Percentiles rank a stretch among this genome's conserved stretches.
Evolutionary conservation across 2,113 vertebrate species (phyloP).

Genomic region (Nesogale talazaci): DNA sequence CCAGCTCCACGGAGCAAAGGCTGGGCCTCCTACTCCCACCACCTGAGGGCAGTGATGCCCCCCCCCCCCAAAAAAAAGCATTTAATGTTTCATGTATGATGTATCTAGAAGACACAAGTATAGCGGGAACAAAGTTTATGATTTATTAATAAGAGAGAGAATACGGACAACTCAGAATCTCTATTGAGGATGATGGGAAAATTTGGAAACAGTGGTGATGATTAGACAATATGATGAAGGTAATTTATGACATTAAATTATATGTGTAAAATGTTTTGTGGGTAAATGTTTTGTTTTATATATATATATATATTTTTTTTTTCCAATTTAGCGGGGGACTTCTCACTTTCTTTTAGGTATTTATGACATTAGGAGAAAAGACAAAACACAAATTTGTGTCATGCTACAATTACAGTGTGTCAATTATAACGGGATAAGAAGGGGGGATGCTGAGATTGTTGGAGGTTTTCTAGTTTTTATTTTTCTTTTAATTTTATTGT

Average conservation of each 20-base stretch:
- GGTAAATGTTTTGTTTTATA: not conserved
- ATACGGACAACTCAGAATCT: not conserved
- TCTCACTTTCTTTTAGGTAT: not conserved
- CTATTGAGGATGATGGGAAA: not conserved
- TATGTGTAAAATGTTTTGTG: not conserved
- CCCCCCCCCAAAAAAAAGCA: too few species aligned
- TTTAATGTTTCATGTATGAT: too few species aligned
- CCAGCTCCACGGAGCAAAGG: too few species aligned
- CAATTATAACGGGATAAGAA: not conserved
- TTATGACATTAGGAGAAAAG: not conserved
- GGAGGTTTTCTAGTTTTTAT: not conserved
- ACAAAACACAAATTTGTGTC: not conserved
- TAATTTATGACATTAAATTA: not conserved
- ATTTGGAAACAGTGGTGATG: not conserved
- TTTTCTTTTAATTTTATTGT: not conserved
- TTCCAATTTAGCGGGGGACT: not conserved
- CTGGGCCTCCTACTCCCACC: too few species aligned
- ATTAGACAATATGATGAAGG: not conserved
- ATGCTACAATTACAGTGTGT: not conserved
- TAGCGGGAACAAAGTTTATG: not conserved
- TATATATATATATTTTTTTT: too few species aligned
- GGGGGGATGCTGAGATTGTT: not conserved
- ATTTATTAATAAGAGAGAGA: not conserved
- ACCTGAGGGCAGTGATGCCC: too few species aligned
- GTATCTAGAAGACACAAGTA: not conserved